Evolutionary conservation across 2,113 vertebrate species (phyloP), one percentile per base, ranked within the genome.

Genomic region (Syngnathus scovelli): DNA sequence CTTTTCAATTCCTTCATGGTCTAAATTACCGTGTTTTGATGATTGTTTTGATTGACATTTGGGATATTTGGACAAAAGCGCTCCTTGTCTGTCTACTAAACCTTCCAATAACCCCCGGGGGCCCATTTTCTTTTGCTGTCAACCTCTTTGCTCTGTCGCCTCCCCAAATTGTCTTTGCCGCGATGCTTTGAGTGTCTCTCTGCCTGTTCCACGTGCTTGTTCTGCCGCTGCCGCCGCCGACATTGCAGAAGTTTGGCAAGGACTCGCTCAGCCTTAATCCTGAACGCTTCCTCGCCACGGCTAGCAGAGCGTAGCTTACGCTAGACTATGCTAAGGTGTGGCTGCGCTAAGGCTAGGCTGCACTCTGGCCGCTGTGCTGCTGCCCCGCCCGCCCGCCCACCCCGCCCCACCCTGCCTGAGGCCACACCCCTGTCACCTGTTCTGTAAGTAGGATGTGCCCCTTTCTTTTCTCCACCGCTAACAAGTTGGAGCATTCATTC

Each of bases 151-250:
- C 94, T 81, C 94, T 94, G 94, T 95, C 92, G 94, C 91, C 80
- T 68, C 81, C 72, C 63, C 55, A 44, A 61, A 76, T 75, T 68
- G 71, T 82, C 89, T 85, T 88, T 90, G 93, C 93, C 96, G 98
- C 98, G 93, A 96, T 92, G 95, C 95, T 96, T 96, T 98, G 93
- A 94, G 93, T 98, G 94, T 99, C 94, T 98, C 92, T 96, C 90
- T 93, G 94, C 95, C 92, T 95, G 94, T 94, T 85, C 92, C 94
- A 91, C 98, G 95, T 94, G 95, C 93, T 96, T 95, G 89, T 96
- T 92, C 92, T 90, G 93, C 94, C 93, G 92, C 94, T 92, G 92
- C 93, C 93, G 93, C 93, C 91, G 78, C 83, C 79, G 66, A 88
- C 85, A 85, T 93, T 94, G 93, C 95, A 94, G 94, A 94, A 93